Conservation (phyloP, 2,113 vertebrate genomes). For the Lagopus leucura region DNA sequence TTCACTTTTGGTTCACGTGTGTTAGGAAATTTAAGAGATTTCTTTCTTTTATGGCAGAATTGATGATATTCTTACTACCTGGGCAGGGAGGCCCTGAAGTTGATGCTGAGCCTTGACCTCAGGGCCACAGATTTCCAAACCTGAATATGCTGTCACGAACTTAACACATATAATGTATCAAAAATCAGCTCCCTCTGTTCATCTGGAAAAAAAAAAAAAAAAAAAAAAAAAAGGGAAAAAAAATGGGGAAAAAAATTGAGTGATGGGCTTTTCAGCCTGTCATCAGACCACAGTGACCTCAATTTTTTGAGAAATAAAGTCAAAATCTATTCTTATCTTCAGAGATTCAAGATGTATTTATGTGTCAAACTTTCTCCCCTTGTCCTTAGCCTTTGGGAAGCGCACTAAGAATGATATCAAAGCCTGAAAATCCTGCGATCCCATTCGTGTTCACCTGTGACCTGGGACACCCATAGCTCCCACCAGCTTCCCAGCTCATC, state of each 20-base stretch:
- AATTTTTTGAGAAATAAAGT: conserved; percentile 78
- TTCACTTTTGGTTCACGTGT: background rate
- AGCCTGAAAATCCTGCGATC: conserved; percentile 16
- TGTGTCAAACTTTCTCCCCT: conserved; percentile 57
- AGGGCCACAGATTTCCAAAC: conserved; percentile 24
- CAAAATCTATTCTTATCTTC: conserved; percentile 73
- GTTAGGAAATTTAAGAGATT: background rate
- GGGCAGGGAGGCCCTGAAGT: background rate
- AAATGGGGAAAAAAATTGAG: conserved; percentile 42
- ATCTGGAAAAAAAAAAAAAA: background rate
- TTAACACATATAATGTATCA: conserved; percentile 68
- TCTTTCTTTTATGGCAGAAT: background rate
- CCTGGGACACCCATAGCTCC: background rate
- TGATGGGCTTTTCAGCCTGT: conserved; percentile 75
- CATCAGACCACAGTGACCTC: conserved; percentile 70
- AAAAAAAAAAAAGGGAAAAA: background rate
- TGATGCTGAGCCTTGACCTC: conserved; percentile 71
- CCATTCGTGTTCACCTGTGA: conserved; percentile 34
- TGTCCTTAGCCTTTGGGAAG: conserved; percentile 69
- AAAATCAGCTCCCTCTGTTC: conserved; percentile 1
- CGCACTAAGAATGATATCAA: conserved; percentile 48
- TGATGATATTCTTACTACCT: background rate
- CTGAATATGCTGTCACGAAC: conserved; percentile 64
- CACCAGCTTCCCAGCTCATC: background rate
- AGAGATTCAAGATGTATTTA: conserved; percentile 75